Evolutionary conservation across 1,140 invertebrate genomes (phyloP), one percentile per base, ranked within the genome.

Genomic region (Lepidostoma basale): DNA sequence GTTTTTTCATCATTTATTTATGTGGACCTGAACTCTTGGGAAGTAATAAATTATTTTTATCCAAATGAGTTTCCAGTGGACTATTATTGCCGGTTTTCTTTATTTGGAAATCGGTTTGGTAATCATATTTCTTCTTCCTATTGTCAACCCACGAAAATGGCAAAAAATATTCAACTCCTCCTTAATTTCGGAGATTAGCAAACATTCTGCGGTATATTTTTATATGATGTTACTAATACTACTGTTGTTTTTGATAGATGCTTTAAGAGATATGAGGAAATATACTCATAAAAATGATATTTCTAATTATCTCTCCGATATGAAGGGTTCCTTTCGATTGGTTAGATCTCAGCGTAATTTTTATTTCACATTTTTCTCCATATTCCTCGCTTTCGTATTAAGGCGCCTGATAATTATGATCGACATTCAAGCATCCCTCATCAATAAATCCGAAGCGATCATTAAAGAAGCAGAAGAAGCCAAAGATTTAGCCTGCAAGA

Each of bases 261-360:
- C 81, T 23, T 73, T 81, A 16, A 76, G 79, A 73, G 81, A 82
- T 68, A 82, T 82, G 75, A 77, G 74, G 26, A 82, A 82, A 63
- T 81, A 82, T 58, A 77, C 79, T 3, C 68, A 76, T 56, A 33
- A 60, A 14, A 60, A 47, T n/a, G 76, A 78, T 3, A 71, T 75
- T 25, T 23, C 45, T 0, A 76, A 78, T 59, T 69, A 80, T 4
- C 56, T 75, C 0, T 76, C 62, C 68, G 80, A 81, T 72, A 76
- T 82, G 76, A 82, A 82, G 74, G 73, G 71, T 3, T 77, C 74
- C 64, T 75, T 81, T 0, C 81, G 79, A 67, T 67, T 82, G 20
- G 81, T 82, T 59, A 65, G 81, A 72, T 77, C 81, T n/a, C 81
- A 82, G 65, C 75, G 81, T 70, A 82, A 82, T 64, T 81, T 81